A percentile compares a stretch with the other conserved stretches of the same genome.
These are phyloP conservation scores for Gadus chalcogrammus DNA, from an alignment of 2,113 vertebrate genomes.

Conservation along the genomic window DNA sequence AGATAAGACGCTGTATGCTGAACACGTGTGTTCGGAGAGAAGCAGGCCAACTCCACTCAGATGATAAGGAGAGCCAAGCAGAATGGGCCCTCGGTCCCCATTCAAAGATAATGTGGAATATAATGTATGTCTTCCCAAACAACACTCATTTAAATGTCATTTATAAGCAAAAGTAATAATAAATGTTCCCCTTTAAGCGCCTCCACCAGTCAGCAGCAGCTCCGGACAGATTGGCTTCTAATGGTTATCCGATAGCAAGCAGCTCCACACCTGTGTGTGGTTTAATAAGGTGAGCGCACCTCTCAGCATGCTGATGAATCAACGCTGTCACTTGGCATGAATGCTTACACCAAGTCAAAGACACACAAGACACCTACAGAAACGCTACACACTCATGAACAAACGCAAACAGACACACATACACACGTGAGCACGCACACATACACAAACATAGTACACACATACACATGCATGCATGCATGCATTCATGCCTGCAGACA, in stretches of 20 bases:
- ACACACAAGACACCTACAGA: slow-evolving; percentile 4
- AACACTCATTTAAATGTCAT: slow-evolving; percentile 59
- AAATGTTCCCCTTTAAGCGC: slow-evolving; percentile 33
- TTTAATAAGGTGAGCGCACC: slow-evolving; percentile 72
- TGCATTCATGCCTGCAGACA: too few relatives aligned
- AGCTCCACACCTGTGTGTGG: slow-evolving; percentile 63
- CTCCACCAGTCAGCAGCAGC: slow-evolving; percentile 50
- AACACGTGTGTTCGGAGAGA: too few relatives aligned
- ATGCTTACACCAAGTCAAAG: too few relatives aligned
- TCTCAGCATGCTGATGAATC: slow-evolving; percentile 69
- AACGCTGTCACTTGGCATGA: slow-evolving; percentile 41
- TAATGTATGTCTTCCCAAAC: slow-evolving; percentile 35
- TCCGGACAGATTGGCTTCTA: slow-evolving; percentile 68
- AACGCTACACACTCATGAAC: too few relatives aligned
- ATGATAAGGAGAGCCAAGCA: slow-evolving; percentile 14
- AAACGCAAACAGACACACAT: too few relatives aligned
- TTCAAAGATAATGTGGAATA: slow-evolving; percentile 16
- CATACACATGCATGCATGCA: too few relatives aligned
- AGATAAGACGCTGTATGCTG: too few relatives aligned
- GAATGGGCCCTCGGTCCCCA: neutral
- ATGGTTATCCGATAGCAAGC: slow-evolving; percentile 69
- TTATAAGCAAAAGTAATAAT: slow-evolving; percentile 48
- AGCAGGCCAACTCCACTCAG: neutral
- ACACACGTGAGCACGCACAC: too few relatives aligned
- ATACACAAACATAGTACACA: too few relatives aligned